phyloP scores from a whole-genome alignment of 2,113 vertebrate species.

The Nyctereutes procyonoides region DNA sequence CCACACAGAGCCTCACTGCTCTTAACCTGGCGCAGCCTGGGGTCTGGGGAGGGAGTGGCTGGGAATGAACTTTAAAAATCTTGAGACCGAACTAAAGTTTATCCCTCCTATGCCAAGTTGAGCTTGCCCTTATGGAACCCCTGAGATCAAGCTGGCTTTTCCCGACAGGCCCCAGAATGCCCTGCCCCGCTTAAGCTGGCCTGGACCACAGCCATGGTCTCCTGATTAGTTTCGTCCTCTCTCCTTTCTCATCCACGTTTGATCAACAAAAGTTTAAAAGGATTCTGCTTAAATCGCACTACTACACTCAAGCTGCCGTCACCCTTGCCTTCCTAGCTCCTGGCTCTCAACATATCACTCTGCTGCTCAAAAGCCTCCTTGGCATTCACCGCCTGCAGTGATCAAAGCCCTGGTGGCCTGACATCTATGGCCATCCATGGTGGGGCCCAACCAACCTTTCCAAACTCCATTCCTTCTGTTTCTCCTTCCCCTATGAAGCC shows the following conservation, averaged over 20 bases:
- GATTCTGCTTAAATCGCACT: not conserved
- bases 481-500: not conserved
- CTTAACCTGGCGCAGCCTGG: not conserved
- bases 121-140: not conserved
- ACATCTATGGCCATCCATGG: not conserved
- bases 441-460: not conserved
- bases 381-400: not conserved
- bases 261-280: not conserved
- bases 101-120: not conserved
- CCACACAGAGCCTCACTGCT: fast-evolving
- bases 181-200: not conserved
- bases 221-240: not conserved
- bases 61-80: not conserved
- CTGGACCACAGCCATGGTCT: not conserved
- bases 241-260: not conserved
- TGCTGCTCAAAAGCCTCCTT: not conserved
- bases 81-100: not conserved
- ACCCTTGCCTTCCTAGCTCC: not conserved
- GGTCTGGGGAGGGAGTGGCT: not conserved
- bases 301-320: not conserved
- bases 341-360: fast-evolving
- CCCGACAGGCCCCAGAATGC: not conserved
- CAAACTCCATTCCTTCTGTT: not conserved
- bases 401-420: not conserved
- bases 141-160: not conserved